Evolutionary conservation across 1,140 invertebrate genomes (phyloP), one percentile per base, ranked within the genome.

Genomic region (Aethina tumida): DNA sequence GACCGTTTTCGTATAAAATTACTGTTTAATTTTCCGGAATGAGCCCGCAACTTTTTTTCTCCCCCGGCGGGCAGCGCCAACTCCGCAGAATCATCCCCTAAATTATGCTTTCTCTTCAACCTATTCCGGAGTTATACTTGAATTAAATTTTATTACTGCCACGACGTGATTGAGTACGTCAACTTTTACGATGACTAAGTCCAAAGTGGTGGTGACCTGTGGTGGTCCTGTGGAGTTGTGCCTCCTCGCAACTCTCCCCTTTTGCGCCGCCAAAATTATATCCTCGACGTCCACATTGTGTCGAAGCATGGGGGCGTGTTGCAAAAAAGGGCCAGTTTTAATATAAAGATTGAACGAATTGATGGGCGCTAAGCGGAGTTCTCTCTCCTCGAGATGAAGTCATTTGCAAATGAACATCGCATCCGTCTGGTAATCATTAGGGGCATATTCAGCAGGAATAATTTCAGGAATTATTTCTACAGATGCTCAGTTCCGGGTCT

Each of bases 341-440:
- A 60, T 60, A 60, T 56, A 52, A 62, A 62, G 55, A 62, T 62
- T 62, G 55, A 52, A 56, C 43, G 56, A 60, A 61, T 61, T 59
- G 57, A 60, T 51, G 59, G 52, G 46, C 35, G 46, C 49, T 39
- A 26, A 37, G 39, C 39, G 7, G 27, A 36, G 28, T n/a, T n/a
- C n/a, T n/a, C 35, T 20, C 27, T 43, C 45, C 50, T 41, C 34
- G 45, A 52, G 56, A 58, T 58, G 53, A 60, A 62, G 59, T 62
- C 59, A 62, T 62, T 62, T 62, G 58, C 59, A 62, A 60, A 62
- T 62, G 59, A 62, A 59, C 59, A 56, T 53, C 54, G 49, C 45
- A 41, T 48, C 49, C 46, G 47, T 44, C 46, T 52, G 46, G 46
- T 47, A 57, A 58, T 59, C 56, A 59, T 59, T 59, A 59, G 53